phyloP scores from a whole-genome alignment of 2,113 vertebrate species.

The Meriones unguiculatus region DNA sequence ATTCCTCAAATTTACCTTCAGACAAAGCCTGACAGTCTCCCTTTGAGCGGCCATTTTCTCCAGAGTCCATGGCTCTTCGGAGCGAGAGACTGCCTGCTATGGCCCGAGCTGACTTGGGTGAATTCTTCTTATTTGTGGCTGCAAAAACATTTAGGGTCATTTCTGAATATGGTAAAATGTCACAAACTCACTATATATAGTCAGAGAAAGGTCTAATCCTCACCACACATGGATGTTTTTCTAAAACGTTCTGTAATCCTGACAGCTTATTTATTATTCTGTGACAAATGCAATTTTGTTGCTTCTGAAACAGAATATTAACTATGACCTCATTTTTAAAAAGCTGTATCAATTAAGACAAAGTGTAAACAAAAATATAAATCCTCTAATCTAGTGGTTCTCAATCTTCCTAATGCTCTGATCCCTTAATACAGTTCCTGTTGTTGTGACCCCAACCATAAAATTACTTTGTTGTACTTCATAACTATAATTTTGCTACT shows the following conservation, averaged over 20 bases:
- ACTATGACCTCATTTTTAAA: not conserved
- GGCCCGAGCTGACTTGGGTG: slow-evolving; percentile 88
- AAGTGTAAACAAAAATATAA: slow-evolving; percentile 50
- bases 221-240: not conserved
- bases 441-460: not conserved
- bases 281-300: slow-evolving; percentile 15
- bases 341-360: slow-evolving; percentile 20
- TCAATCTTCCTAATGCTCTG: not conserved
- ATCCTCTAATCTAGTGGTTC: not conserved
- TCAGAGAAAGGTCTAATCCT: slow-evolving; percentile 3
- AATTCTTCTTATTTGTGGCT: slow-evolving; percentile 92
- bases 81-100: slow-evolving; percentile 88
- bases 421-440: not conserved
- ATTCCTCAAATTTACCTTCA: slow-evolving; percentile 83
- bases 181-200: not conserved
- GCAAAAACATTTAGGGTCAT: slow-evolving; percentile 70
- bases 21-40: slow-evolving; percentile 82
- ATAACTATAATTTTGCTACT: not conserved
- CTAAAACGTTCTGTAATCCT: not conserved
- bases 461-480: not conserved
- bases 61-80: slow-evolving; percentile 90
- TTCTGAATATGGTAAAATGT: slow-evolving; percentile 50
- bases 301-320: not conserved
- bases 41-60: slow-evolving; percentile 86
- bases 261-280: slow-evolving; percentile 21